Conservation (phyloP, 1,140 invertebrate species). For the Bombus haemorrhoidalis region DNA sequence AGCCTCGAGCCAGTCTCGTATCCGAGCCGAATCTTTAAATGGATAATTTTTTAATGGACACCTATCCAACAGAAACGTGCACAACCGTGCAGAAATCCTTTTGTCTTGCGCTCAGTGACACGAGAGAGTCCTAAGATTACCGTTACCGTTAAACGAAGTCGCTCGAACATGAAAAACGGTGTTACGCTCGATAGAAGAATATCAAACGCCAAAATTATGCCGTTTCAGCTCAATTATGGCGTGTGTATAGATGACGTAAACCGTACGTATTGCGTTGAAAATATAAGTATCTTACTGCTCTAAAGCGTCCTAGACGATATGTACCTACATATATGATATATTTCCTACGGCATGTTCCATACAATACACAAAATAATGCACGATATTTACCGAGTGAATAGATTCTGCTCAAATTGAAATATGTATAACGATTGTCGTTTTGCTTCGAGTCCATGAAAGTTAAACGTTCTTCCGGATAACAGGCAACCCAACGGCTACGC, state of each 20-base stretch:
- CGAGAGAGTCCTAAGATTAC: not conserved
- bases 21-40: conserved; percentile 6
- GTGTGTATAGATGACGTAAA: not conserved
- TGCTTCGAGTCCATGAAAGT: not conserved
- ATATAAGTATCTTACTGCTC: not conserved
- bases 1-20: not conserved
- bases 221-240: not conserved
- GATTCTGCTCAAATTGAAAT: not conserved
- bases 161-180: not conserved
- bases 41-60: not conserved
- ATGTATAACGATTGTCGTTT: not conserved
- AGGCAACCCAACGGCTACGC: not conserved
- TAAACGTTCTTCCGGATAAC: not conserved
- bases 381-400: not conserved
- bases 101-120: not conserved
- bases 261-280: not conserved
- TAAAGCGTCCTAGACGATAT: not conserved
- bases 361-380: not conserved
- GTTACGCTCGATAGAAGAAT: conserved; percentile 1
- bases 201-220: not conserved
- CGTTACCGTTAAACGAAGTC: not conserved
- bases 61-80: not conserved
- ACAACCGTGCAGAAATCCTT: not conserved
- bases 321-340: not conserved
- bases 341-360: not conserved